Evolutionary conservation across 2,797 vertebrate species (phyloP).

Genomic region (Craterocephalus amniculus): DNA sequence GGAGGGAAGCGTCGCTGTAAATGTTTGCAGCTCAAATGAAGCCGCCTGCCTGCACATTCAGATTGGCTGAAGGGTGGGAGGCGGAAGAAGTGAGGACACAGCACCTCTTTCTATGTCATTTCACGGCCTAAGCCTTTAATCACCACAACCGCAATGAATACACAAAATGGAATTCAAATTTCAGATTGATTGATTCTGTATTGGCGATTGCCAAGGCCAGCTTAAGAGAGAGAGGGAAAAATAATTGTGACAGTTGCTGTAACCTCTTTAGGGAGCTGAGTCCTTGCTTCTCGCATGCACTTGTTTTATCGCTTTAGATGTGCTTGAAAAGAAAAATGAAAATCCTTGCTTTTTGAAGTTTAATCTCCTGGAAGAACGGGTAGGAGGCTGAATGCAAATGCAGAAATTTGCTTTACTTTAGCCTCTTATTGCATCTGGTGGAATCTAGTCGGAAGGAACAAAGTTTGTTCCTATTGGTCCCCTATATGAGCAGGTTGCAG

Average conservation of each 20-base stretch:
- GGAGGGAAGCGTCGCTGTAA: slow-evolving; percentile 60
- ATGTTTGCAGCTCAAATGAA: slow-evolving; percentile 75
- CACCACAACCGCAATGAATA: slow-evolving; percentile 60
- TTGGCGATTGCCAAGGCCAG: slow-evolving; percentile 68
- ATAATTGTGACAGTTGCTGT: slow-evolving; percentile 25
- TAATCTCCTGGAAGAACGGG: slow-evolving; percentile 58
- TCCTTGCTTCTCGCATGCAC: slow-evolving; percentile 26
- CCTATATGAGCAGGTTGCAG: slow-evolving; percentile 15
- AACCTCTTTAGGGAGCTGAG: slow-evolving; percentile 48
- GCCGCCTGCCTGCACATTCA: slow-evolving; percentile 66
- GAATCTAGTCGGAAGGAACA: slow-evolving; percentile 11
- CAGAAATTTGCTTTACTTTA: slow-evolving; percentile 46
- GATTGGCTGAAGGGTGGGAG: slow-evolving; percentile 62
- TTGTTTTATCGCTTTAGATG: slow-evolving; percentile 55
- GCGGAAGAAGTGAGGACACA: slow-evolving; percentile 55
- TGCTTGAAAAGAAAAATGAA: slow-evolving; percentile 60
- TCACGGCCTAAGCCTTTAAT: slow-evolving; percentile 76
- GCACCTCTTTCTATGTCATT: slow-evolving; percentile 52
- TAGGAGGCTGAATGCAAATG: slow-evolving; percentile 68
- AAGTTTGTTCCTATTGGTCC: slow-evolving; percentile 9
- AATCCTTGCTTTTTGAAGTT: slow-evolving; percentile 66
- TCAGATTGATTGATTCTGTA: slow-evolving; percentile 74
- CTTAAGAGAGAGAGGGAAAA: slow-evolving; percentile 10
- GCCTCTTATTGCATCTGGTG: slow-evolving; percentile 27
- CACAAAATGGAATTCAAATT: slow-evolving; percentile 72